Evolutionary conservation across 2,113 vertebrate genomes (phyloP), one percentile per base, ranked within the genome.

Genomic region (Caranx ignobilis): DNA sequence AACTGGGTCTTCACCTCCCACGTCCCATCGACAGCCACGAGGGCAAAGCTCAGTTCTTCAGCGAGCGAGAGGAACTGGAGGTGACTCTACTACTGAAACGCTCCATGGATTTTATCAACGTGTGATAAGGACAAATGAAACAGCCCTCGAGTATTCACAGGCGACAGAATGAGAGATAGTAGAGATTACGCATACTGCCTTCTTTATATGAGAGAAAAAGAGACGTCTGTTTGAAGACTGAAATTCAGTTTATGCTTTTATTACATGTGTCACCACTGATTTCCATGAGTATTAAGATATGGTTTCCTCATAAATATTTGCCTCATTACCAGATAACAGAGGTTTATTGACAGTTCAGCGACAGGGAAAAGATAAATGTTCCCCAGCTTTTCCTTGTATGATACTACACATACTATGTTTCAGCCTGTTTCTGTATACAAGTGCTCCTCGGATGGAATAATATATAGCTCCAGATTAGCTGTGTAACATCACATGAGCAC

Each of bases 1-100:
- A 96, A 87, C 92, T 99, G 54, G 94, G 97, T 62, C 88, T 99
- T 70, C 96, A 96, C 61, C 95, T 99, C 21, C 97, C 97, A 7
- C 94, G 97, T 59, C 92, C 89, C 1, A 94, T 97, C 37, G 94
- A 97, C 86, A 90, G 85, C 71, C 89, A 90, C 37, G 94, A 90
- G 43, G 96, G 96, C 1, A 97, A 91, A 85, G 98, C 97, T 55
- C 82, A 83, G 54, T 98, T 97, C 85, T 89, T 94, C 39, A 78
- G 87, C 1, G 96, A 98, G 50, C 90, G 86, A 39, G 93, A 94
- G 73, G 95, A 92, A 50, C 94, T 99, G 78, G 95, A 99, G 94
- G 93, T 99, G 88, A 96, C 95, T 16, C 77, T 98, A n/a, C 88
- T 91, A 21, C 77, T 97, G 81, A 94, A 95, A 64, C 95, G 95